Evolutionary conservation across 2,113 vertebrate genomes (phyloP).

Genomic region (Symphodus melops): DNA sequence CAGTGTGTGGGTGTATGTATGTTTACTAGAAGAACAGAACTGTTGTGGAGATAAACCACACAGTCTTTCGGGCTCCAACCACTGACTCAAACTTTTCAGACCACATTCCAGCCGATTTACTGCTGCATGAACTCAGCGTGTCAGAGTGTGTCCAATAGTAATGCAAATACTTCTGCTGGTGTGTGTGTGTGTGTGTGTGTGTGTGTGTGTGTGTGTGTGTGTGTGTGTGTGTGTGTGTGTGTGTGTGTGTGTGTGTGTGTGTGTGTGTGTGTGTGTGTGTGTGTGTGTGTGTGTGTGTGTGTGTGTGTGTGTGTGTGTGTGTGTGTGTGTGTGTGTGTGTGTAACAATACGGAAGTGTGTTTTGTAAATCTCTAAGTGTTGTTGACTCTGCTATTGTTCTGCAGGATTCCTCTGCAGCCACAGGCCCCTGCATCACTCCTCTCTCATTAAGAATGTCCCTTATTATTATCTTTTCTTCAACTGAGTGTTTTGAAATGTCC

Average conservation of each 20-base stretch:
- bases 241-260: slow-evolving; percentile 25
- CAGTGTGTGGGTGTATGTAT: slow-evolving; percentile 42
- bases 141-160: no score
- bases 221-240: not conserved
- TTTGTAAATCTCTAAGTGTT: slow-evolving; percentile 31
- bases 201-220: no score
- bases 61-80: not conserved
- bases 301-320: no score
- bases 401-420: slow-evolving; percentile 30
- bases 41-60: slow-evolving; percentile 44
- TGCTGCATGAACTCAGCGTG: slow-evolving; percentile 18
- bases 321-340: no score
- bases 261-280: no score
- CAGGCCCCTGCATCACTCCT: slow-evolving; percentile 21
- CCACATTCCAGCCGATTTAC: slow-evolving; percentile 54
- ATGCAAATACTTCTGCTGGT: no score
- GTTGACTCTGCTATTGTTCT: slow-evolving; percentile 58
- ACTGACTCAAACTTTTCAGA: slow-evolving; percentile 33
- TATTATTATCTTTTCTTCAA: no score
- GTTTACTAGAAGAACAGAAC: slow-evolving; percentile 54
- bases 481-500: no score
- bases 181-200: no score
- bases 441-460: not conserved
- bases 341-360: slow-evolving; percentile 21
- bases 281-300: no score